Percentiles rank a stretch among this genome's conserved stretches.
Conservation (phyloP, 2,113 vertebrate genomes). For the Salvator merianae region DNA sequence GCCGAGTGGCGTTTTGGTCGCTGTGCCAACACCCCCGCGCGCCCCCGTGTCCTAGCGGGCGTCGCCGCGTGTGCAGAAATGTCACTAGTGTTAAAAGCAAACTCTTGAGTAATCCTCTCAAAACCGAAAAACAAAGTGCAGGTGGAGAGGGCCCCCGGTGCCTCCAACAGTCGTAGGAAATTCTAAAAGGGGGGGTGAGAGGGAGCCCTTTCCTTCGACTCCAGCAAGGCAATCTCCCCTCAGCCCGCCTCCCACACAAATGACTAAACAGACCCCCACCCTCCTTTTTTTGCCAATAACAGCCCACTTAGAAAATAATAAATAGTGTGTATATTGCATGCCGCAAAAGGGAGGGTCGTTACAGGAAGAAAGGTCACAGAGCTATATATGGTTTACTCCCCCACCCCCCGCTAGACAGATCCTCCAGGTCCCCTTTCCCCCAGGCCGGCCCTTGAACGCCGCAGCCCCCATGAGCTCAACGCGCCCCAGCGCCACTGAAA, state of each 20-base stretch:
- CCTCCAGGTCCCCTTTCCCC: conserved; percentile 44
- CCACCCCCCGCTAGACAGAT: conserved; percentile 56
- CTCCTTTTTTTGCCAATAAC: conserved; percentile 54
- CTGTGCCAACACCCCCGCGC: conserved; percentile 40
- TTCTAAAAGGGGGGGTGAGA: not conserved
- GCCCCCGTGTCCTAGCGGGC: conserved; percentile 23
- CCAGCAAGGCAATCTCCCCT: not conserved
- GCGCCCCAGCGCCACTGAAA: not conserved
- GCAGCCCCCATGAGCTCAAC: not conserved
- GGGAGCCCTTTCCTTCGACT: not conserved
- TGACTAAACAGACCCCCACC: conserved; percentile 10
- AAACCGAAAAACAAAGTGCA: conserved; percentile 78
- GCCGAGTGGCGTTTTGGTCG: conserved; percentile 45
- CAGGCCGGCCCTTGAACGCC: conserved; percentile 40
- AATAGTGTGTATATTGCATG: conserved; percentile 83
- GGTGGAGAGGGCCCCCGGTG: conserved; percentile 50
- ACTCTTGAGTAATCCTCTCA: conserved; percentile 38
- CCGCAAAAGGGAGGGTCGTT: conserved; percentile 62
- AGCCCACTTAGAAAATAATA: conserved; percentile 75
- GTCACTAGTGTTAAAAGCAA: conserved; percentile 76
- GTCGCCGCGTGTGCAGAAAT: conserved; percentile 50
- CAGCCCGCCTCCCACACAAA: conserved; percentile 1
- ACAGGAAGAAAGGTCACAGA: conserved; percentile 62
- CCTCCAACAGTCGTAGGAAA: conserved; percentile 20
- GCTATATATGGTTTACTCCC: conserved; percentile 61